A percentile compares a stretch with the other conserved stretches of the same genome.
phyloP scores from a whole-genome alignment of 2,113 vertebrate genomes.

The Saguinus imperator region DNA sequence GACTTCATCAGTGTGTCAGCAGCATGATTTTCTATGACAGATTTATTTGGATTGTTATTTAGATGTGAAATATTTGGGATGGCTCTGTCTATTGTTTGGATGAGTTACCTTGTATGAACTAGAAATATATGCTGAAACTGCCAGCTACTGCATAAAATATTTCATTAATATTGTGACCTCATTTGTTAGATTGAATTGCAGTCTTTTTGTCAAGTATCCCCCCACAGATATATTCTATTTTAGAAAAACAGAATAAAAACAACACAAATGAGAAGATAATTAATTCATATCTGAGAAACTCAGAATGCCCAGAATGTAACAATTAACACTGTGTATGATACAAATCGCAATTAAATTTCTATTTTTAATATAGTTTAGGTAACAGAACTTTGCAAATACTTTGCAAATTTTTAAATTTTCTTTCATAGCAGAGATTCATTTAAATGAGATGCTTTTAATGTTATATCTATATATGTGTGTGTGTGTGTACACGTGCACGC shows the following conservation, averaged over 20 bases:
- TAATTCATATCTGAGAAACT: constrained; percentile 42
- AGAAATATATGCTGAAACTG: neutral
- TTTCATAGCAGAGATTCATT: neutral
- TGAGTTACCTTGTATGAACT: constrained; percentile 35
- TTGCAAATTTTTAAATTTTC: neutral
- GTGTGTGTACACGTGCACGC: neutral
- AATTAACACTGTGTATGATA: neutral
- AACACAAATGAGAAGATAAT: neutral
- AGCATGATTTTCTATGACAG: constrained; percentile 37
- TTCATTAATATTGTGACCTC: constrained; percentile 61
- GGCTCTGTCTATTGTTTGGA: constrained; percentile 46
- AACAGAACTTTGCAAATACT: neutral
- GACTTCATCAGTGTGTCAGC: neutral
- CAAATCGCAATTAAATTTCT: neutral
- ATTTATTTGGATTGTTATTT: constrained; percentile 50
- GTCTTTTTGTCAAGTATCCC: neutral
- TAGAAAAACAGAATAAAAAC: constrained; percentile 51
- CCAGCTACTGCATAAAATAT: constrained; percentile 20
- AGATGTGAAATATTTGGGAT: constrained; percentile 58
- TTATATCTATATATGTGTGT: neutral
- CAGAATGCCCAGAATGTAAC: neutral
- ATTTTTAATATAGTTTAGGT: constrained; percentile 22
- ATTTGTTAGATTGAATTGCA: constrained; percentile 61
- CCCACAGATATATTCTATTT: neutral
- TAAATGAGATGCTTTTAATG: neutral